Conservation (phyloP, 2,888 invertebrate genomes). For the Bugulina stolonifera region DNA sequence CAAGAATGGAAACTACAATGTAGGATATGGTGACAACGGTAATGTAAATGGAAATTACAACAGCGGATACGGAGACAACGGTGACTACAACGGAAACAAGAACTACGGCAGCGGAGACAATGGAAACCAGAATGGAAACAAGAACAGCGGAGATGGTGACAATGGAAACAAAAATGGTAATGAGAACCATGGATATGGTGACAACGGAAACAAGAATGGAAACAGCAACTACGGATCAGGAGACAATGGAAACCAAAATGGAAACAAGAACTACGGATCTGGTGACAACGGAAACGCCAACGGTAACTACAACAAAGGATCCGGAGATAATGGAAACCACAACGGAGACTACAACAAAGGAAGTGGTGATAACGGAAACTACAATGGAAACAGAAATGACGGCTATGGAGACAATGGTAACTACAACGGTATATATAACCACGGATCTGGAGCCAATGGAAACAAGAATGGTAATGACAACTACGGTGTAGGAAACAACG, state of each 20-base stretch:
- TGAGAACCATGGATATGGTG: no score
- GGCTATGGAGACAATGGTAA: no score
- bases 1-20: not conserved
- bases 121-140: constrained; percentile 27
- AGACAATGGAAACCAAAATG: constrained; percentile 21
- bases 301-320: constrained; percentile 1
- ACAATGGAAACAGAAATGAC: not conserved
- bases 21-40: not conserved
- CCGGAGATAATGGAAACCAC: not conserved
- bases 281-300: no score
- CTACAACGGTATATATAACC: constrained; percentile 33
- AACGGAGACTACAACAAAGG: constrained; percentile 6
- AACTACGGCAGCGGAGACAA: constrained; percentile 29
- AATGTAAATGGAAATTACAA: not conserved
- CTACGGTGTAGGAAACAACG: constrained; percentile 28
- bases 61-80: not conserved
- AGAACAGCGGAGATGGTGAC: no score
- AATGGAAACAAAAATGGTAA: no score
- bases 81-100: constrained; percentile 31
- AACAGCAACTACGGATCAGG: no score
- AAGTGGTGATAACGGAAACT: not conserved
- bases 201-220: no score
- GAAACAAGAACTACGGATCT: no score
- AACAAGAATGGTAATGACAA: no score
- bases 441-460: no score